Evolutionary conservation across 1,140 invertebrate genomes (phyloP).

Genomic region (Heterodera schachtii): DNA sequence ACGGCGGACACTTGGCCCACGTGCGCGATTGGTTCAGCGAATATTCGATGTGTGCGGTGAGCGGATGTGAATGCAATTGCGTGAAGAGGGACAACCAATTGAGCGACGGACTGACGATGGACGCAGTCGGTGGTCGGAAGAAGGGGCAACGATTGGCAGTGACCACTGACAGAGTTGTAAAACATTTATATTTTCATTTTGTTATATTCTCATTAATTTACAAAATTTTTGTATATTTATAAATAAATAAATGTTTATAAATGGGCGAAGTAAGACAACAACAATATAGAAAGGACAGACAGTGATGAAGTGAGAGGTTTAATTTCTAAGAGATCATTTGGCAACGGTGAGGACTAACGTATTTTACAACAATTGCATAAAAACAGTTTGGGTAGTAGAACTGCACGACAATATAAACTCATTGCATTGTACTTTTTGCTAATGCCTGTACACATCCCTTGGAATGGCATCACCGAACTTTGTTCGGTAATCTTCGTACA

Average conservation of each 20-base stretch:
- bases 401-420: too few relatives aligned
- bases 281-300: too few relatives aligned
- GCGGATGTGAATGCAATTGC: constrained; percentile 41
- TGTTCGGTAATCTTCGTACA: constrained; percentile 1
- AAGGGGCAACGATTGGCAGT: neutral
- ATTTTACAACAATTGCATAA: too few relatives aligned
- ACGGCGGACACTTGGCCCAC: constrained; percentile 46
- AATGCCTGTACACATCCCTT: constrained; percentile 6
- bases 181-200: too few relatives aligned
- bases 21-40: constrained; percentile 43
- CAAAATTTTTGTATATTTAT: too few relatives aligned
- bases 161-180: neutral
- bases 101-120: constrained; percentile 17
- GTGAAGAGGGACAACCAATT: constrained; percentile 30
- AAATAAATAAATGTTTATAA: too few relatives aligned
- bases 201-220: too few relatives aligned
- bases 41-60: constrained; percentile 38
- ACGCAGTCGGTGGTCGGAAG: neutral
- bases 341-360: too few relatives aligned
- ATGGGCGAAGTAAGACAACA: too few relatives aligned
- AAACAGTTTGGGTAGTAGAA: too few relatives aligned
- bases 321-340: neutral
- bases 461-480: neutral
- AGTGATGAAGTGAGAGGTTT: too few relatives aligned
- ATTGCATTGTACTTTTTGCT: neutral